Conservation (phyloP, 2,113 vertebrate species). For the Aldabrachelys gigantea region DNA sequence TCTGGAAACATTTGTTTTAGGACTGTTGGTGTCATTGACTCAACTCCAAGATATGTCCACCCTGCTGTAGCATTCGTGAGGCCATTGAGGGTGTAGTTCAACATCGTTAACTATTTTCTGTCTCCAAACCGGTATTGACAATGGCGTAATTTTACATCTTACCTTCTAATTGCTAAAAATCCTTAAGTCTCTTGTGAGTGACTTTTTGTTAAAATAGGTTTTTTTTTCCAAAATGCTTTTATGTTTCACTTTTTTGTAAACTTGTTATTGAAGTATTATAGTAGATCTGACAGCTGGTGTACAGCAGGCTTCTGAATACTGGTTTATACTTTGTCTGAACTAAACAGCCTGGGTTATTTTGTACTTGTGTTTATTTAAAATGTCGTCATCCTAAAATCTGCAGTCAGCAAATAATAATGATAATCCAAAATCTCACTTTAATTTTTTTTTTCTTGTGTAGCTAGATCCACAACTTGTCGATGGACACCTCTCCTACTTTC, state of each 20-base stretch:
- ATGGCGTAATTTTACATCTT: not conserved
- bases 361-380: not conserved
- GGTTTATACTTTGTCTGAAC: not conserved
- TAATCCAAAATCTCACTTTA: not conserved
- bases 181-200: not conserved
- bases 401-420: not conserved
- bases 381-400: not conserved
- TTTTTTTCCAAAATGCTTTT: too few relatives aligned
- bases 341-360: not conserved
- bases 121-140: not conserved
- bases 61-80: not conserved
- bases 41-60: not conserved
- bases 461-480: constrained; percentile 85
- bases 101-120: not conserved
- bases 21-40: not conserved
- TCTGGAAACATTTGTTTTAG: not conserved
- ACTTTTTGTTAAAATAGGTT: not conserved
- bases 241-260: not conserved
- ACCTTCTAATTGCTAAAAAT: not conserved
- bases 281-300: not conserved
- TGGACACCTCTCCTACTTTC: constrained; percentile 89
- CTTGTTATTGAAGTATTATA: not conserved
- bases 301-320: not conserved
- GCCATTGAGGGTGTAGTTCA: not conserved
- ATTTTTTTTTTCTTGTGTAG: constrained; percentile 69